Conservation (phyloP, 2,113 vertebrate genomes). For the Anser brachyrhynchus region DNA sequence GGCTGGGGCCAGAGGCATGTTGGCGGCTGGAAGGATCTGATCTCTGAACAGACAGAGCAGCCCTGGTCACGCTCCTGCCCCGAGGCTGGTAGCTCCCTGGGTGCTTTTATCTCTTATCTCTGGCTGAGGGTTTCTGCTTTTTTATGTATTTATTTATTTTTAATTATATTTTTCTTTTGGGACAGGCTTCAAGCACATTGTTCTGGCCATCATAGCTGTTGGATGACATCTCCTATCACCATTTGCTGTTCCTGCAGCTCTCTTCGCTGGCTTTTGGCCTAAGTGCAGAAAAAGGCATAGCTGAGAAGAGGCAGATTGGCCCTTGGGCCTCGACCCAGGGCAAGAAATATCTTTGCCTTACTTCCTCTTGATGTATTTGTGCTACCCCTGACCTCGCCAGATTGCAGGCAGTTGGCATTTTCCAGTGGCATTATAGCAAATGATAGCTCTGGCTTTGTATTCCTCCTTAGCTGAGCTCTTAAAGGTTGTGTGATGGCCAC, state of each 20-base stretch:
- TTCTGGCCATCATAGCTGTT: background rate
- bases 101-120: background rate
- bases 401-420: background rate
- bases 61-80: background rate
- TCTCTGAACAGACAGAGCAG: background rate
- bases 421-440: background rate
- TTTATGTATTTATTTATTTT: background rate
- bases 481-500: background rate
- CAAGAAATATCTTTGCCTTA: background rate
- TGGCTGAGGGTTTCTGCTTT: background rate
- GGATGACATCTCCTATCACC: background rate
- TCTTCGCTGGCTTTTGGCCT: background rate
- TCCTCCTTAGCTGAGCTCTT: background rate
- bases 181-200: background rate
- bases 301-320: background rate
- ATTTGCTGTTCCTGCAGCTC: background rate
- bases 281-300: background rate
- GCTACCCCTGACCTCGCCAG: background rate
- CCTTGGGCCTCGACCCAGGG: background rate
- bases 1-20: background rate
- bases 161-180: background rate
- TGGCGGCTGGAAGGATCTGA: background rate
- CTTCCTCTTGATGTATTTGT: background rate
- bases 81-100: background rate
- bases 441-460: background rate